These are phyloP conservation scores for Pseudomyrmex sp. DNA, from an alignment of 1,140 invertebrate species.

Conservation along the genomic window DNA sequence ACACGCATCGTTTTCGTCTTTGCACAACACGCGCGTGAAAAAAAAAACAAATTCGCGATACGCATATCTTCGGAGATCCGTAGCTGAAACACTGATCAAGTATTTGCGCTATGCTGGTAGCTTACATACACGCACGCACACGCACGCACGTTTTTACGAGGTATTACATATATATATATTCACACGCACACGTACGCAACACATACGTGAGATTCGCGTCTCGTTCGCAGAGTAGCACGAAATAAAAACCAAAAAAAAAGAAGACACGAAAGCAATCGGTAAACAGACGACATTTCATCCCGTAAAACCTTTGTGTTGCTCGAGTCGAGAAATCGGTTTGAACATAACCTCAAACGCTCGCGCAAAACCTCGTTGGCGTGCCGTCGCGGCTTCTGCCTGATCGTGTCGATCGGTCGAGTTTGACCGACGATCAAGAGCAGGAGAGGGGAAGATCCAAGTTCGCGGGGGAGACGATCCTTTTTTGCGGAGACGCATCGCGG, in stretches of 20 bases:
- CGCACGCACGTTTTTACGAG: background rate
- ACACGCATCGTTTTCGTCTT: constrained; percentile 6
- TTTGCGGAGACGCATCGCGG: background rate
- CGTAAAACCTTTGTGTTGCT: constrained; percentile 46
- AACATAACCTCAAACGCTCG: constrained; percentile 69
- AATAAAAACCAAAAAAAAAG: background rate
- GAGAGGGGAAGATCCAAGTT: background rate
- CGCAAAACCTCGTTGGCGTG: constrained; percentile 29
- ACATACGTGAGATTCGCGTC: background rate
- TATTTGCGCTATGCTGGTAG: constrained; percentile 11
- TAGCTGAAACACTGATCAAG: background rate
- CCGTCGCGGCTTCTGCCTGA: background rate
- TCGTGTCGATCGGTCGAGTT: background rate
- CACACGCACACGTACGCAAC: background rate
- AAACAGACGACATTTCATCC: constrained; percentile 39
- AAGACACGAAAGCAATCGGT: constrained; percentile 18
- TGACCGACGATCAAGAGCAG: too few species aligned
- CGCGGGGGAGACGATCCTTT: background rate
- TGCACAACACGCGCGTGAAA: background rate
- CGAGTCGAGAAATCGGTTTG: constrained; percentile 19
- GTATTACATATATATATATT: background rate
- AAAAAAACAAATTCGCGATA: background rate
- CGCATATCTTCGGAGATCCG: background rate
- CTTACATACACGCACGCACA: too few species aligned
- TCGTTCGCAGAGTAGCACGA: background rate